phyloP scores from a whole-genome alignment of 2,888 invertebrate genomes.

The Scrobipalpa costella region DNA sequence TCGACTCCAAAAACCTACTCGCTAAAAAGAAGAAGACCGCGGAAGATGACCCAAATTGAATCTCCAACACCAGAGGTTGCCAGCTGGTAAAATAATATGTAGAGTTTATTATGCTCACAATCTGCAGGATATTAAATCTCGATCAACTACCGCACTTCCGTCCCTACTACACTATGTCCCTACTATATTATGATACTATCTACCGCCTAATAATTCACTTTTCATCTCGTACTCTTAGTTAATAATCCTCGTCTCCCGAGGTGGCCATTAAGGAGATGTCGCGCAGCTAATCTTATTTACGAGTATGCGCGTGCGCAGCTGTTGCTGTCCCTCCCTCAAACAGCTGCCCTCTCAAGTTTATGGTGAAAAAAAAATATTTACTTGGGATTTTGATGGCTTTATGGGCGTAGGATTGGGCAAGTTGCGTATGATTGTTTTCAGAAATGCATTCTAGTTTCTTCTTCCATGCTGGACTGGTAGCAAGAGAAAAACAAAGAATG shows the following conservation, averaged over 20 bases:
- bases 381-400: constrained; percentile 11
- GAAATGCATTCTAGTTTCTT: neutral
- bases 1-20: too few relatives aligned
- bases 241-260: constrained; percentile 24
- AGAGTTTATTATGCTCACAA: neutral
- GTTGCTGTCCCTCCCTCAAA: constrained; percentile 37
- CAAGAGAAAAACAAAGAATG: too few relatives aligned
- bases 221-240: constrained; percentile 15
- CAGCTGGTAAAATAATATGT: too few relatives aligned
- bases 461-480: too few relatives aligned
- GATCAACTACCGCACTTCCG: neutral
- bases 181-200: constrained; percentile 11
- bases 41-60: too few relatives aligned
- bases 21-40: too few relatives aligned
- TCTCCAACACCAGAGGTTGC: too few relatives aligned
- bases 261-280: constrained; percentile 41
- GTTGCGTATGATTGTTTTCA: neutral
- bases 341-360: constrained; percentile 35
- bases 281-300: constrained; percentile 51
- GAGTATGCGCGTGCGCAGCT: constrained; percentile 56
- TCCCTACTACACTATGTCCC: too few relatives aligned
- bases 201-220: constrained; percentile 7
- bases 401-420: neutral
- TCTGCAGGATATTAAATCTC: neutral
- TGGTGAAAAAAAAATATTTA: constrained; percentile 16